phyloP scores from a whole-genome alignment of 1,140 invertebrate genomes.

The Diprion similis region DNA sequence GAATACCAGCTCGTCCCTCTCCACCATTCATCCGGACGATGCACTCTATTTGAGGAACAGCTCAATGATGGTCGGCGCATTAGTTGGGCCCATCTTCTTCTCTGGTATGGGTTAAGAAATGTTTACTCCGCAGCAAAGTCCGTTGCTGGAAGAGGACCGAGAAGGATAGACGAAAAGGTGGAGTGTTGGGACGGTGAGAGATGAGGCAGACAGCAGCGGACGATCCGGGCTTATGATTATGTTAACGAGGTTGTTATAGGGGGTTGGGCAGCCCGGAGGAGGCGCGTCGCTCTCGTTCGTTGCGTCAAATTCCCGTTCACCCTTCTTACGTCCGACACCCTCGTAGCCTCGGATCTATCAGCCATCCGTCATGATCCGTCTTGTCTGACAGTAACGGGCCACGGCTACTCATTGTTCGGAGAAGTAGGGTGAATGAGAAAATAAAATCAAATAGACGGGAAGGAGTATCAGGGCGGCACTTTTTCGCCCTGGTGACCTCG shows the following conservation, averaged over 20 bases:
- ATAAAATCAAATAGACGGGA: too few species aligned
- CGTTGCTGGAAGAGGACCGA: too few species aligned
- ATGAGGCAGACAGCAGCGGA: neutral
- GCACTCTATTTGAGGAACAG: too few species aligned
- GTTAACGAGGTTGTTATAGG: constrained; percentile 14
- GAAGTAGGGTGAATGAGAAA: too few species aligned
- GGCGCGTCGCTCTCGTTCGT: neutral
- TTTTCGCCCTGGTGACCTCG: too few species aligned
- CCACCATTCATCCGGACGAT: too few species aligned
- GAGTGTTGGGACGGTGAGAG: neutral
- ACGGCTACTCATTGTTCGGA: neutral
- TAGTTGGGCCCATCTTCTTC: too few species aligned
- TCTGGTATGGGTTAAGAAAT: too few species aligned
- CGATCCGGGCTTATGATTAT: constrained; percentile 14
- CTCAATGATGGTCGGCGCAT: too few species aligned
- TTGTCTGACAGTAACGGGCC: constrained; percentile 25
- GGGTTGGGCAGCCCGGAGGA: neutral
- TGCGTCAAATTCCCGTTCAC: neutral
- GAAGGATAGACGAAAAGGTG: neutral
- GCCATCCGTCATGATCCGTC: constrained; percentile 44
- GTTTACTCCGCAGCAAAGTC: too few species aligned
- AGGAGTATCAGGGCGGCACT: too few species aligned
- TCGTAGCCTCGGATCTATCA: neutral
- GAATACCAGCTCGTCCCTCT: too few species aligned
- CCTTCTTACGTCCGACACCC: neutral